Evolutionary conservation across 2,797 vertebrate genomes (phyloP).

Genomic region (Tauraco hartlaubi): DNA sequence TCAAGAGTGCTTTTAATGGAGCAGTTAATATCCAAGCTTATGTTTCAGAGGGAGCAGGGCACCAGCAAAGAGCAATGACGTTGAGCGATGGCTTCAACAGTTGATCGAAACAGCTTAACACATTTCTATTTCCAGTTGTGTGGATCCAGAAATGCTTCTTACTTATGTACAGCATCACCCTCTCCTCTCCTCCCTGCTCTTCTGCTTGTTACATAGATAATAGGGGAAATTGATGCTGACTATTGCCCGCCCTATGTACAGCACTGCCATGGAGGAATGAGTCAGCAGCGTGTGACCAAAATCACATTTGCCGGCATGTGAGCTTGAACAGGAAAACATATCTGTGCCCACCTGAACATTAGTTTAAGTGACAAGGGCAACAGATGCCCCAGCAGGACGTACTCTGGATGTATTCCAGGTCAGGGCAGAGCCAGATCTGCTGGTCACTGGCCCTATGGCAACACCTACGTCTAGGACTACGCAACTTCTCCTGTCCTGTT

Average conservation of each 20-base stretch:
- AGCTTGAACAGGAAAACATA: slow-evolving; percentile 17
- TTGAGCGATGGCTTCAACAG: slow-evolving; percentile 44
- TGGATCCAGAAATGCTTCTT: slow-evolving; percentile 46
- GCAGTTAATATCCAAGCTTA: slow-evolving; percentile 42
- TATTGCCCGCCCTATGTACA: slow-evolving; percentile 21
- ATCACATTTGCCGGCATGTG: slow-evolving; percentile 30
- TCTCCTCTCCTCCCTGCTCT: neutral
- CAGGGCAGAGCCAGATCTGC: neutral
- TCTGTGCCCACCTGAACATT: neutral
- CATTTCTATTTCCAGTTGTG: slow-evolving; percentile 62
- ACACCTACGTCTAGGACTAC: neutral
- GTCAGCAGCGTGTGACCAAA: slow-evolving; percentile 47
- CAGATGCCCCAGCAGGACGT: neutral
- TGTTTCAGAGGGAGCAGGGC: slow-evolving; percentile 11
- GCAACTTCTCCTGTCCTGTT: neutral
- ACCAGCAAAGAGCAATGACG: neutral
- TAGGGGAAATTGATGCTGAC: slow-evolving; percentile 57
- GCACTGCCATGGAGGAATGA: slow-evolving; percentile 48
- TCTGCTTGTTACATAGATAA: slow-evolving; percentile 41
- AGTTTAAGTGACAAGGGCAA: slow-evolving; percentile 36
- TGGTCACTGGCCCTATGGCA: neutral
- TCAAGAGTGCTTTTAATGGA: slow-evolving; percentile 46
- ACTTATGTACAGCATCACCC: slow-evolving; percentile 59
- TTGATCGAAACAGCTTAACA: slow-evolving; percentile 55
- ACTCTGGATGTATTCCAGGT: neutral